phyloP scores from a whole-genome alignment of 2,113 vertebrate species.

The Coryphaenoides rupestris region DNA sequence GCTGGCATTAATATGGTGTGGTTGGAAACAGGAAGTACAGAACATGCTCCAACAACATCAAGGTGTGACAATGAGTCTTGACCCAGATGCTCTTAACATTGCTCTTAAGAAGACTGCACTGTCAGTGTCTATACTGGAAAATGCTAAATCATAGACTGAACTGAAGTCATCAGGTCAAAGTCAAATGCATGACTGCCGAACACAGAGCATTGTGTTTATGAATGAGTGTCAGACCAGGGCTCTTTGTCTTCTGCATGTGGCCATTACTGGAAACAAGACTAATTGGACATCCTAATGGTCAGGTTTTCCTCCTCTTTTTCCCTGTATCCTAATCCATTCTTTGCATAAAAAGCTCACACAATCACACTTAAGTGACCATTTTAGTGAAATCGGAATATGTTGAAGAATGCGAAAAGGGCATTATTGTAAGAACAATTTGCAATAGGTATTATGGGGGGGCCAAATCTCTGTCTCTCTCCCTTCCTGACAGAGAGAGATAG shows the following conservation, averaged over 20 bases:
- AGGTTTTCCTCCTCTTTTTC: slow-evolving; percentile 22
- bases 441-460: too few relatives aligned
- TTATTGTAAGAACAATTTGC: too few relatives aligned
- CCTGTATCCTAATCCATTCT: background rate
- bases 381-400: too few relatives aligned
- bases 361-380: background rate
- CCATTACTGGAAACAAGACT: slow-evolving; percentile 52
- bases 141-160: too few relatives aligned
- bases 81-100: slow-evolving; percentile 25
- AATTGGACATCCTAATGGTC: slow-evolving; percentile 39
- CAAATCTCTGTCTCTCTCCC: too few relatives aligned
- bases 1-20: too few relatives aligned
- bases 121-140: too few relatives aligned
- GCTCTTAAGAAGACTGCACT: background rate
- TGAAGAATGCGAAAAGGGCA: too few relatives aligned
- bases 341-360: background rate
- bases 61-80: slow-evolving; percentile 1
- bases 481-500: too few relatives aligned
- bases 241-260: slow-evolving; percentile 20
- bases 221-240: slow-evolving; percentile 35
- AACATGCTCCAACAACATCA: slow-evolving; percentile 9
- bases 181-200: too few relatives aligned
- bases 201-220: slow-evolving; percentile 34
- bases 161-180: too few relatives aligned
- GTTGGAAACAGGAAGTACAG: slow-evolving; percentile 9